phyloP scores from a whole-genome alignment of 2,797 vertebrate species.

The Menidia menidia region DNA sequence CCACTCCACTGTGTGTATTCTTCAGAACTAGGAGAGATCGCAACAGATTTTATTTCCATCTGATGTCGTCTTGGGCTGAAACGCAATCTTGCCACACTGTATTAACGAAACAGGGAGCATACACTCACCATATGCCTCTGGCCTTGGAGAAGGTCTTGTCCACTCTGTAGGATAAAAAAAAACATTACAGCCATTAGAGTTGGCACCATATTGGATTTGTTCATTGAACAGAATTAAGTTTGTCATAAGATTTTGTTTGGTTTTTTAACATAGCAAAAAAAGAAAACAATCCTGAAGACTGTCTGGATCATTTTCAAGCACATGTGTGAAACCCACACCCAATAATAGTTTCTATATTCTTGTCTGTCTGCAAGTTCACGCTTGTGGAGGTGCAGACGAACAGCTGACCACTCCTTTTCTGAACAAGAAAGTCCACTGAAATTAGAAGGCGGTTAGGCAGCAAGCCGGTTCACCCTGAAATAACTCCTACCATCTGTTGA shows the following conservation, averaged over 20 bases:
- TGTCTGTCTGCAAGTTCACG: constrained; percentile 10
- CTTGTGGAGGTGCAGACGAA: constrained; percentile 11
- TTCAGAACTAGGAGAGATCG: background rate
- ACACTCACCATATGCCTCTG: constrained; percentile 82
- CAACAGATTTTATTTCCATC: no score
- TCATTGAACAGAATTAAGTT: background rate
- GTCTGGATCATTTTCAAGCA: constrained; percentile 3
- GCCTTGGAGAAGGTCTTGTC: constrained; percentile 86
- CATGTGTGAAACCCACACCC: background rate
- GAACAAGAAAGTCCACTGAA: constrained; percentile 21
- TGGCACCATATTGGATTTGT: background rate
- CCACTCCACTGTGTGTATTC: background rate
- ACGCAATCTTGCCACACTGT: background rate
- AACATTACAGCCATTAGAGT: constrained; percentile 5
- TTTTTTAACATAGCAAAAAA: no score
- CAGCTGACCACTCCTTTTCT: constrained; percentile 12
- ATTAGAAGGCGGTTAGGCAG: constrained; percentile 29
- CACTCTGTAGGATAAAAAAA: constrained; percentile 74
- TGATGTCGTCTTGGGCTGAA: no score
- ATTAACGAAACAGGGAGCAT: background rate
- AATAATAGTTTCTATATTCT: constrained; percentile 1
- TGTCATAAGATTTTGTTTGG: background rate
- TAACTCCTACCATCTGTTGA: constrained; percentile 69
- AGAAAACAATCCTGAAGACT: no score
- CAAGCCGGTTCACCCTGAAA: constrained; percentile 56